phyloP scores from a whole-genome alignment of 2,113 vertebrate genomes.

The Labrus mixtus region DNA sequence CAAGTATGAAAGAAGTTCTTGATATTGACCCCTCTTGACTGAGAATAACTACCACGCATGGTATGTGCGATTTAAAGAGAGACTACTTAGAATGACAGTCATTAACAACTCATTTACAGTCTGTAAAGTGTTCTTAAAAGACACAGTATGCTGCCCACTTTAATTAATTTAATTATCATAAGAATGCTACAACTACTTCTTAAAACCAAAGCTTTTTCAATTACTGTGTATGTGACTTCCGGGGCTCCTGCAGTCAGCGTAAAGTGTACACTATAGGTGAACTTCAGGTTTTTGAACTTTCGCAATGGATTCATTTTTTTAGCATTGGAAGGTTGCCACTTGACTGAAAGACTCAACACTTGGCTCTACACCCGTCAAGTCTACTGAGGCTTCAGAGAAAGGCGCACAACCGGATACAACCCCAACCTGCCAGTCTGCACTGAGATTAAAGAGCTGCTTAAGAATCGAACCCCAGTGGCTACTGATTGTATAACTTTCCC shows the following conservation, averaged over 20 bases:
- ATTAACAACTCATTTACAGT: not conserved
- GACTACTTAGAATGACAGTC: not conserved
- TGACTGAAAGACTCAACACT: not conserved
- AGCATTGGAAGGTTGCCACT: too few species aligned
- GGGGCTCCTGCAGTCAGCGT: too few species aligned
- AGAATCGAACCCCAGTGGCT: too few species aligned
- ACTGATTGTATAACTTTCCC: too few species aligned
- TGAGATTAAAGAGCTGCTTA: not conserved
- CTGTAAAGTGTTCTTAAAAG: not conserved
- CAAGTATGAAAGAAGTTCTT: constrained; percentile 10
- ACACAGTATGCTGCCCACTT: not conserved
- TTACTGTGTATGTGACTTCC: too few species aligned
- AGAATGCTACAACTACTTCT: too few species aligned
- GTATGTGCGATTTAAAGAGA: not conserved
- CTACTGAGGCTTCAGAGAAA: not conserved
- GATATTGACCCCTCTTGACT: constrained; percentile 17
- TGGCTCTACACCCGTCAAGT: not conserved
- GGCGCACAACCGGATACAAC: not conserved
- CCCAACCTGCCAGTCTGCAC: not conserved
- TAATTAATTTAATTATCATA: not conserved
- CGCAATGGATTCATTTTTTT: too few species aligned
- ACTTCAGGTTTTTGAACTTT: too few species aligned
- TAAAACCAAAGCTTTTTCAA: too few species aligned
- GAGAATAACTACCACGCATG: not conserved
- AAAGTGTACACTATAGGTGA: too few species aligned